These are phyloP conservation scores for Drosophila planitibia DNA, from an alignment of 2,888 invertebrate genomes.

Conservation along the genomic window DNA sequence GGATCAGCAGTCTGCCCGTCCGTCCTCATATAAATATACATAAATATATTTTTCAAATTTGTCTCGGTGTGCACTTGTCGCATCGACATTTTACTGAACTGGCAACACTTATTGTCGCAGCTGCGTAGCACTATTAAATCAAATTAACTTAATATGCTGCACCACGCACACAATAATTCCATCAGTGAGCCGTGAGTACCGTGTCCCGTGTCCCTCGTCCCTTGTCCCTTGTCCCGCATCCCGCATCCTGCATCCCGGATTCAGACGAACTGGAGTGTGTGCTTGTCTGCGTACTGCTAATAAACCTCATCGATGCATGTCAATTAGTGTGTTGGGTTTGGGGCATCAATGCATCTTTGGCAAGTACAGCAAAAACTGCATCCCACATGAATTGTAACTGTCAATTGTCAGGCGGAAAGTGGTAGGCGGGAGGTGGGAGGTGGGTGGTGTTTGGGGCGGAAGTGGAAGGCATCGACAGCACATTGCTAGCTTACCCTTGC, in stretches of 20 bases:
- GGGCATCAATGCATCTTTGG: slow-evolving; percentile 59
- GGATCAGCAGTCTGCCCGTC: not conserved
- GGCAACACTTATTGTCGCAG: slow-evolving; percentile 14
- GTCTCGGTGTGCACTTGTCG: slow-evolving; percentile 13
- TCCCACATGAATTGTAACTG: slow-evolving; percentile 79
- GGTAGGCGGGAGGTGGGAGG: not conserved
- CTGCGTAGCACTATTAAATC: slow-evolving; percentile 58
- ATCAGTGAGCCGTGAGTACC: slow-evolving; percentile 44
- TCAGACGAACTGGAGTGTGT: slow-evolving; percentile 33
- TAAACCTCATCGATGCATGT: slow-evolving; percentile 80
- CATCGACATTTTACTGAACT: slow-evolving; percentile 21
- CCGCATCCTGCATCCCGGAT: not conserved
- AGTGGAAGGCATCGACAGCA: slow-evolving; percentile 1
- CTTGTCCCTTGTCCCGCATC: not conserved
- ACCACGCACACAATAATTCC: slow-evolving; percentile 68
- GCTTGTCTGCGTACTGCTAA: slow-evolving; percentile 74
- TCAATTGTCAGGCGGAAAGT: slow-evolving; percentile 48
- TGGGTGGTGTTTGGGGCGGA: not conserved
- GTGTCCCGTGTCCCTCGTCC: not conserved
- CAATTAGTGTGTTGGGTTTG: slow-evolving; percentile 57
- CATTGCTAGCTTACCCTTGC: slow-evolving; percentile 37
- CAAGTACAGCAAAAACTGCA: slow-evolving; percentile 73
- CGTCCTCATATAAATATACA: not conserved
- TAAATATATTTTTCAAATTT: not conserved
- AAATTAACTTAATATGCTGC: slow-evolving; percentile 72